Percentiles rank a stretch among this genome's conserved stretches.
Conservation (phyloP, 1,140 invertebrate species). For the Coelopa frigida region DNA sequence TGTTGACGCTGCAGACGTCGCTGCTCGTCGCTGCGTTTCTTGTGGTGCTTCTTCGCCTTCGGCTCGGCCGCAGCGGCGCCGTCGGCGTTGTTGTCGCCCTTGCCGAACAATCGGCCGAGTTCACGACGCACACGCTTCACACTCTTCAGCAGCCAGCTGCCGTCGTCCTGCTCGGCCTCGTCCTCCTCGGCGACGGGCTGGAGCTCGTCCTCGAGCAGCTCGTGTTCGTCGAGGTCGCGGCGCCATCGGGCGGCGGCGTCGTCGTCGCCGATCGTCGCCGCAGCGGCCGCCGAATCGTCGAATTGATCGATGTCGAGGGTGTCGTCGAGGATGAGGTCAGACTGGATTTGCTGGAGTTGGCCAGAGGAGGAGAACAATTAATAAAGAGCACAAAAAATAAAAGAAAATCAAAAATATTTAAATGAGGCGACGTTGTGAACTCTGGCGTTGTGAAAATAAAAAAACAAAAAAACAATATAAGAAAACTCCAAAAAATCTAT, state of each 20-base stretch:
- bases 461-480: no score
- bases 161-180: conserved; percentile 1
- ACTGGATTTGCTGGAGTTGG: conserved; percentile 26
- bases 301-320: conserved; percentile 20
- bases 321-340: conserved; percentile 19
- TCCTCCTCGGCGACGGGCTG: conserved; percentile 6
- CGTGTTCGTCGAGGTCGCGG: conserved; percentile 9
- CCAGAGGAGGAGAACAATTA: conserved; percentile 2
- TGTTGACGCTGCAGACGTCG: no score
- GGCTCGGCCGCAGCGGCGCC: not conserved
- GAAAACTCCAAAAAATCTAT: no score
- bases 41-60: no score
- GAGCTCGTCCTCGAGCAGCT: conserved; percentile 13
- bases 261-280: not conserved
- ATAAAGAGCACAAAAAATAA: not conserved
- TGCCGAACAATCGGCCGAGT: conserved; percentile 26
- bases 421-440: no score
- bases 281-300: conserved; percentile 16
- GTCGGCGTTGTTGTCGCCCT: conserved; percentile 10
- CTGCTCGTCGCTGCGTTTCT: not conserved
- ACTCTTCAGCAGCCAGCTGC: conserved; percentile 25
- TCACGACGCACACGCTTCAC: conserved; percentile 33
- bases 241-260: no score
- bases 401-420: no score
- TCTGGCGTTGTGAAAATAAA: no score